Evolutionary conservation across 2,113 vertebrate species (phyloP), one percentile per base, ranked within the genome.

Genomic region (Hippocampus mohnikei): DNA sequence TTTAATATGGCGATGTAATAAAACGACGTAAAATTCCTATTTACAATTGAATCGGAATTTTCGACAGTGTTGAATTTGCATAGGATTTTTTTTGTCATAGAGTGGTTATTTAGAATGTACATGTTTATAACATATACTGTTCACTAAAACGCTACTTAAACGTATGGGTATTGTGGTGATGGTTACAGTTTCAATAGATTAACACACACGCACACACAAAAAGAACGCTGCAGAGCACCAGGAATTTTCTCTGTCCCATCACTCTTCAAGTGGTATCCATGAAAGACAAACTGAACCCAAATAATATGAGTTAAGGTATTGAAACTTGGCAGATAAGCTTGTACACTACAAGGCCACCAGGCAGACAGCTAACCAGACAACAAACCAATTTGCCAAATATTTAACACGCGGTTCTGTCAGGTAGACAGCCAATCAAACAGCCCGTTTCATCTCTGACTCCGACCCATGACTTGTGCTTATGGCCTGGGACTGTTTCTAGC

Each of bases 251-350:
- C 81, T 81, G 86, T 75, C 87, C 72, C 89, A 88, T 91, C 89
- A 37, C 83, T 92, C 92, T 91, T 92, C 79, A 92, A 92, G 91
- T 92, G 92, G 92, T 93, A 93, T 94, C 91, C 93, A 91, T 92
- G 86, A 89, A 85, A 84, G 90, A 92, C 92, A 94, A 94, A 94
- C 91, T 93, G 93, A 92, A 94, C 92, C 93, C 91, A 92, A 93
- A 93, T 93, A 93, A 91, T 84, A 90, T 89, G 88, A 89, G 89
- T 87, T 90, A 90, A 88, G 90, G 90, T 84, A 79, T 48, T 79
- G 90, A 88, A 89, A 84, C 87, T 89, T 90, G 89, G 86, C 67
- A 77, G 72, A 69, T 74, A n/a, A n/a, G 74, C 74, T 61, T 62
- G 67, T 37, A 15, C 66, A 59, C 27, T 15, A 68, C 60, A 50